phyloP scores from a whole-genome alignment of 2,113 vertebrate genomes.

The Raja brachyura region DNA sequence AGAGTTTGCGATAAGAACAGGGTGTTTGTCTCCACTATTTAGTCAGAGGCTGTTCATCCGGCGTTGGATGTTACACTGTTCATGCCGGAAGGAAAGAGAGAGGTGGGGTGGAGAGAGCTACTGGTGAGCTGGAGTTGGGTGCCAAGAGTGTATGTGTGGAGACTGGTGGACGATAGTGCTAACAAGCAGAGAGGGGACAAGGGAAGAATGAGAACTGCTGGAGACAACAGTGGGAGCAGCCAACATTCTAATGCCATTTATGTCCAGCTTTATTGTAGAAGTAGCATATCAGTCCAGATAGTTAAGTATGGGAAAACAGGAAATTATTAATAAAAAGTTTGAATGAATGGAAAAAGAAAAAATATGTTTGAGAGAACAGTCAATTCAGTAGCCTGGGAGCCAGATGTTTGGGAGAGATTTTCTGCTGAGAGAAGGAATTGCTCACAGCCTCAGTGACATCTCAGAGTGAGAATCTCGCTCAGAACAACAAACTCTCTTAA shows the following conservation, averaged over 20 bases:
- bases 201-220: no score
- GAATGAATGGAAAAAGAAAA: not conserved
- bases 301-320: not conserved
- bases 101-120: no score
- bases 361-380: not conserved
- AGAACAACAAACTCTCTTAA: not conserved
- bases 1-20: no score
- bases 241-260: not conserved
- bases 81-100: no score
- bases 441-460: not conserved
- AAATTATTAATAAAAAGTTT: not conserved
- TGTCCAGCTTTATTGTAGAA: not conserved
- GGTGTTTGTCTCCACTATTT: no score
- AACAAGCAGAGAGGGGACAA: no score
- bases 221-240: no score
- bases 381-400: constrained; percentile 28
- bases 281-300: not conserved
- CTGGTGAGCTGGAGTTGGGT: no score
- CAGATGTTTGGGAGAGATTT: not conserved
- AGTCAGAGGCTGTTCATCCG: no score
- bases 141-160: no score
- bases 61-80: no score
- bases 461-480: not conserved
- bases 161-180: no score
- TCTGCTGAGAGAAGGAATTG: not conserved